Percentiles rank a stretch among this genome's conserved stretches.
These are phyloP conservation scores for Zenarchopterus dispar DNA, from an alignment of 2,797 vertebrate species.

Conservation along the genomic window DNA sequence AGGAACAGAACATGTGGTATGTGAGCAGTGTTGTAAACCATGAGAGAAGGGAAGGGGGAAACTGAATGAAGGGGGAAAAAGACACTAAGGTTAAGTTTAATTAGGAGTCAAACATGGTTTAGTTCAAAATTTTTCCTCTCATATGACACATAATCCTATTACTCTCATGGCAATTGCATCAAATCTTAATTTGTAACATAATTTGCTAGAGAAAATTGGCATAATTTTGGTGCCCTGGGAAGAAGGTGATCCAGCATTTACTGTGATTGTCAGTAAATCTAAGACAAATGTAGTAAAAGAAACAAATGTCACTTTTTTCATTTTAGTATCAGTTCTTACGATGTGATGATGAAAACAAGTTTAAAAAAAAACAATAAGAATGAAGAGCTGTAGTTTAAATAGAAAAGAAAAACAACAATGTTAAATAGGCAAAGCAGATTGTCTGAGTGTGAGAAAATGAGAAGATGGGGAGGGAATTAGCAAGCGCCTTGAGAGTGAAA, in stretches of 20 bases:
- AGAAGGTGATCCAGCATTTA: slow-evolving; percentile 7
- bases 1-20: slow-evolving; percentile 28
- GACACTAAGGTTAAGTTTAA: not conserved
- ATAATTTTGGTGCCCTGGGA: not conserved
- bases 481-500: slow-evolving; percentile 34
- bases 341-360: slow-evolving; percentile 8
- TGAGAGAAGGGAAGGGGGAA: slow-evolving; percentile 1
- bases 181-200: slow-evolving; percentile 21
- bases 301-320: slow-evolving; percentile 2
- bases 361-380: slow-evolving; percentile 9
- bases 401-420: slow-evolving; percentile 23
- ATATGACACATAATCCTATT: not conserved
- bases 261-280: not conserved
- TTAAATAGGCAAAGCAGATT: slow-evolving; percentile 26
- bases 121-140: not conserved
- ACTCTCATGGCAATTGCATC: not conserved
- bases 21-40: slow-evolving; percentile 6
- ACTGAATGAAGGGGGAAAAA: slow-evolving; percentile 6
- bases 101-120: slow-evolving; percentile 5
- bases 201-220: not conserved
- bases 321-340: not conserved
- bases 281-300: slow-evolving; percentile 3
- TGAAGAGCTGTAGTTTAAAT: slow-evolving; percentile 5
- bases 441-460: slow-evolving; percentile 47
- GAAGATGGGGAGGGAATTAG: slow-evolving; percentile 45